A percentile compares a stretch with the other conserved stretches of the same genome.
Conservation (phyloP, 2,888 invertebrate species). For the Hemicrepidius hirtus region DNA sequence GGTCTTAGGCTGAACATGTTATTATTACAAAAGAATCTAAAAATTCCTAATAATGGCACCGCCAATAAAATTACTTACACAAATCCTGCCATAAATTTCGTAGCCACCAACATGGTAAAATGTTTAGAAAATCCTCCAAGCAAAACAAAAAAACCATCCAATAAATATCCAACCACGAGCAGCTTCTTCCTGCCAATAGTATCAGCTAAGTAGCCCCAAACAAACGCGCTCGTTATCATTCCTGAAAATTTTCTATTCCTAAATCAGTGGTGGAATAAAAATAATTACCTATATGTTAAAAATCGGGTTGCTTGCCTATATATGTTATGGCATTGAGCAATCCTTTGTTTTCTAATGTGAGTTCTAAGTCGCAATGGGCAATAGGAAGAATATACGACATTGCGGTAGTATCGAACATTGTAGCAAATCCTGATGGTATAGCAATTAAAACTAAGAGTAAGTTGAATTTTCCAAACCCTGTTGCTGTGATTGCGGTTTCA, state of each 20-base stretch:
- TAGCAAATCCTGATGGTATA: constrained; percentile 80
- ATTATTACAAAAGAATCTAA: neutral
- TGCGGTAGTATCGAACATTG: constrained; percentile 82
- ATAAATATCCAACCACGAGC: constrained; percentile 79
- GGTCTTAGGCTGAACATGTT: too few species aligned
- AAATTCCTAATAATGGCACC: neutral
- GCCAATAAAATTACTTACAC: constrained; percentile 75
- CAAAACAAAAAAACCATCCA: constrained; percentile 79
- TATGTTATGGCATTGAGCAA: constrained; percentile 82
- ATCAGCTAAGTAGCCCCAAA: constrained; percentile 88
- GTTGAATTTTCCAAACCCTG: constrained; percentile 84
- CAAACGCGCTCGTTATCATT: constrained; percentile 83
- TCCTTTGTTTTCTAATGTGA: constrained; percentile 82
- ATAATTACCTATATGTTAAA: neutral
- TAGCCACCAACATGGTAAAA: constrained; percentile 79
- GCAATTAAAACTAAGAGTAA: constrained; percentile 76
- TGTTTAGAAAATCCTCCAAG: constrained; percentile 79
- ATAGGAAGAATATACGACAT: constrained; percentile 84
- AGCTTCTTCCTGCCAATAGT: constrained; percentile 82
- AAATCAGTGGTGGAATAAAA: constrained; percentile 29
- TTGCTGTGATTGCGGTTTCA: constrained; percentile 81
- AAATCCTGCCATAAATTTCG: constrained; percentile 84
- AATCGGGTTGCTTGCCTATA: constrained; percentile 74
- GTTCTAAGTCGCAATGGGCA: constrained; percentile 83
- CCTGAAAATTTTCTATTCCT: constrained; percentile 71